Evolutionary conservation across 2,113 vertebrate genomes (phyloP).

Genomic region (Paramormyrops kingsleyae): DNA sequence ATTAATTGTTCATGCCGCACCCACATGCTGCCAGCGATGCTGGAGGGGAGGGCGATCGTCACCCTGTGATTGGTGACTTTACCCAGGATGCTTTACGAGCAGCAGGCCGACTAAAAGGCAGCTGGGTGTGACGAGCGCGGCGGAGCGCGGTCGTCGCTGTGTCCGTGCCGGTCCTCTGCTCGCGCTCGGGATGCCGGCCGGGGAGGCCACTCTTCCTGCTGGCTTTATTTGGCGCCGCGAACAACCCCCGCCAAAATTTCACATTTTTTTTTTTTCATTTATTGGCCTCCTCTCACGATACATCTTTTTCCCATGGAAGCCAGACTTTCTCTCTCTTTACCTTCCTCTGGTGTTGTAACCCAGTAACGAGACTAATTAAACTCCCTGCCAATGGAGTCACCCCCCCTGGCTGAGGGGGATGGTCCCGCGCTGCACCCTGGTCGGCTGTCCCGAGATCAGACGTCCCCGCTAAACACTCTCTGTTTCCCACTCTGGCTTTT

Average conservation of each 20-base stretch:
- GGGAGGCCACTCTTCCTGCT: conserved; percentile 33
- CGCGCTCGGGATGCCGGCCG: background rate
- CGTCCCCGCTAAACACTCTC: background rate
- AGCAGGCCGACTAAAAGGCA: conserved; percentile 44
- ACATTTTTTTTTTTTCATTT: conserved; percentile 17
- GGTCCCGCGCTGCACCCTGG: background rate
- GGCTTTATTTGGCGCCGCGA: conserved; percentile 46
- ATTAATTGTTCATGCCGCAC: background rate
- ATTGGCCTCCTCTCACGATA: background rate
- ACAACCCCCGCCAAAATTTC: conserved; percentile 26
- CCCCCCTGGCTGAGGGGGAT: conserved; percentile 1
- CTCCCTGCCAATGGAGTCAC: conserved; percentile 34
- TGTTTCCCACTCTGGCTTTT: background rate
- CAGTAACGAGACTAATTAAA: conserved; percentile 49
- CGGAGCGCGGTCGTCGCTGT: background rate
- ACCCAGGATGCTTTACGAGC: conserved; percentile 14
- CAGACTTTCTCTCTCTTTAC: conserved; percentile 15
- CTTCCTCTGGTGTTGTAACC: conserved; percentile 23
- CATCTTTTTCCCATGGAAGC: conserved; percentile 17
- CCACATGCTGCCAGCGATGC: background rate
- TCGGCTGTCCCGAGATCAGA: background rate
- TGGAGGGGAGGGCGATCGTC: background rate
- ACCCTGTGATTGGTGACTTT: background rate
- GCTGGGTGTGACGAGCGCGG: background rate
- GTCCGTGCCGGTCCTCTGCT: conserved; percentile 12